phyloP scores from a whole-genome alignment of 2,888 invertebrate species.

The Habrosyne pyritoides region DNA sequence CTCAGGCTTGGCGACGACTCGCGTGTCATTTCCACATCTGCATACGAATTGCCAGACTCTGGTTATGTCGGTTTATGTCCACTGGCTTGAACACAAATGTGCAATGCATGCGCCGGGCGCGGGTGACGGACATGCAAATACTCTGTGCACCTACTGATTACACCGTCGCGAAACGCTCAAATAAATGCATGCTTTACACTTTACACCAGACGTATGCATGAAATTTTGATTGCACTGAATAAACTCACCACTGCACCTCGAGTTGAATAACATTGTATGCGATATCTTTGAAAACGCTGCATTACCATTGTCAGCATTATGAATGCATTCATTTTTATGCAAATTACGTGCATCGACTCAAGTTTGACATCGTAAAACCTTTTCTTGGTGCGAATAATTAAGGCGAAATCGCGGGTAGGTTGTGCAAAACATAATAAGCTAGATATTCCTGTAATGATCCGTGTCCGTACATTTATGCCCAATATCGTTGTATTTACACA shows the following conservation, averaged over 20 bases:
- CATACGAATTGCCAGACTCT: conserved; percentile 59
- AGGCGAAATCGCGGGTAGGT: neutral
- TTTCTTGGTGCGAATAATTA: conserved; percentile 1
- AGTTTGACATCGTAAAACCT: conserved; percentile 9
- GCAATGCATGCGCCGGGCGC: conserved; percentile 30
- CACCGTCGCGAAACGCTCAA: conserved; percentile 24
- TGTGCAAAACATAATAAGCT: conserved; percentile 48
- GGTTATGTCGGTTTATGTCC: conserved; percentile 47
- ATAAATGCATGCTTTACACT: conserved; percentile 22
- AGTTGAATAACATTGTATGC: conserved; percentile 12
- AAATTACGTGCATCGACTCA: neutral
- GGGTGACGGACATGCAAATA: conserved; percentile 46
- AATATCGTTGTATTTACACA: conserved; percentile 53
- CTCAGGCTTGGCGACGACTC: conserved; percentile 30
- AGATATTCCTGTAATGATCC: conserved; percentile 53
- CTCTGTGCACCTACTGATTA: conserved; percentile 40
- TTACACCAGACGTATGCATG: conserved; percentile 13
- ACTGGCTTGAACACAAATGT: conserved; percentile 36
- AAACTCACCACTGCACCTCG: conserved; percentile 16
- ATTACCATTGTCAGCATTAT: conserved; percentile 4
- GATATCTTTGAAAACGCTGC: conserved; percentile 4
- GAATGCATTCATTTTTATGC: neutral
- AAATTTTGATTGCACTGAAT: conserved; percentile 22
- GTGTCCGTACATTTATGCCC: conserved; percentile 47
- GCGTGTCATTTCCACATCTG: conserved; percentile 56